These are phyloP conservation scores for Panthera tigris DNA, from an alignment of 2,113 vertebrate species.

Conservation along the genomic window DNA sequence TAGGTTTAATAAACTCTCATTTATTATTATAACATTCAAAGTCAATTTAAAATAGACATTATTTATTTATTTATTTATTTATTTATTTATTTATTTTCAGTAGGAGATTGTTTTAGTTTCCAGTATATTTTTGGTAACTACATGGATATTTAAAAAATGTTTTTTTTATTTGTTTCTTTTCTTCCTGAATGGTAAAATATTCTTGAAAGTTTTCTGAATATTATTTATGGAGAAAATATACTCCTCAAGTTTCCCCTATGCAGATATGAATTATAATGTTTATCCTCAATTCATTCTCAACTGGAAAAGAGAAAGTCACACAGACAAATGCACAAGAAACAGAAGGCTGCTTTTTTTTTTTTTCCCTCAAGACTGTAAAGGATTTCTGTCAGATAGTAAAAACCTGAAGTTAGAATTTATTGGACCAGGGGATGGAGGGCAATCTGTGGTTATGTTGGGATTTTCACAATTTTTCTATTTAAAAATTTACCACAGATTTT, in stretches of 20 bases:
- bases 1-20: neutral
- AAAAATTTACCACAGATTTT: neutral
- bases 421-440: conserved; percentile 33
- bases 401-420: conserved; percentile 61
- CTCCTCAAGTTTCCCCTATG: neutral
- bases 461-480: conserved; percentile 41
- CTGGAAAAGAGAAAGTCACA: conserved; percentile 19
- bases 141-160: neutral
- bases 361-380: neutral
- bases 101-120: neutral
- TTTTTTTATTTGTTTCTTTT: conserved; percentile 52
- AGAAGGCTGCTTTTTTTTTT: neutral
- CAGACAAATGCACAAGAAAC: neutral
- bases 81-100: neutral
- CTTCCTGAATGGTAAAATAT: neutral
- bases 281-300: neutral
- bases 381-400: conserved; percentile 66
- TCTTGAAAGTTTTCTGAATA: conserved; percentile 14
- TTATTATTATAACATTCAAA: neutral
- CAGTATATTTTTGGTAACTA: conserved; percentile 14
- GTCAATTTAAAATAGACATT: neutral
- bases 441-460: conserved; percentile 52
- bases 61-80: too few relatives aligned
- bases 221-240: conserved; percentile 28
- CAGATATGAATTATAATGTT: conserved; percentile 6